These are phyloP conservation scores for Irena cyanogastra DNA, from an alignment of 2,113 vertebrate species.

Conservation along the genomic window DNA sequence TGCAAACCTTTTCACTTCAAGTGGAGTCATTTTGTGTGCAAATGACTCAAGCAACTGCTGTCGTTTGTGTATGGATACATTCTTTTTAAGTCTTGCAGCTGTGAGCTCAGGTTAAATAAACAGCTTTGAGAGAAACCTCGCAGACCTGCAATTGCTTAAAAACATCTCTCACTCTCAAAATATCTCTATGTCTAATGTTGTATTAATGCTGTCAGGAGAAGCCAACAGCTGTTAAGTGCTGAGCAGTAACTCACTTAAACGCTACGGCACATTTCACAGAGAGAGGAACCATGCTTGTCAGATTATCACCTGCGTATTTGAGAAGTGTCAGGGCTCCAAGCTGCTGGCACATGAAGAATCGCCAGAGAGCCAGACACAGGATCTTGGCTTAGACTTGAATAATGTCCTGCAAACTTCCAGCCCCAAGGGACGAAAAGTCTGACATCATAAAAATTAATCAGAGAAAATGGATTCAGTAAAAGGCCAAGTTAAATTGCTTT, in stretches of 20 bases:
- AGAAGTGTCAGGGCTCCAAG: neutral
- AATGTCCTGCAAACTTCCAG: neutral
- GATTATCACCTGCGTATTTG: neutral
- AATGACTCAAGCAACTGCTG: neutral
- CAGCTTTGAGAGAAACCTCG: neutral
- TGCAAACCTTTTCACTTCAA: neutral
- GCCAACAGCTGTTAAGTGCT: neutral
- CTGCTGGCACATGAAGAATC: neutral
- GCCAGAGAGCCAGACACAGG: neutral
- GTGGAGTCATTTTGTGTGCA: neutral
- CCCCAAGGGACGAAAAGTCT: neutral
- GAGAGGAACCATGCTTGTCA: neutral
- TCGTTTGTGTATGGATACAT: neutral
- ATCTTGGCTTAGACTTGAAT: neutral
- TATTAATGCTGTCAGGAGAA: neutral
- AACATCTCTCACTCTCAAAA: neutral
- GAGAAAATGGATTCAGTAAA: slow-evolving; percentile 28
- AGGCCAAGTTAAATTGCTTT: slow-evolving; percentile 35
- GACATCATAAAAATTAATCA: slow-evolving; percentile 20
- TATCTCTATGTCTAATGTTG: neutral
- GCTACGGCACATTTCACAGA: neutral
- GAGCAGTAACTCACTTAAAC: neutral
- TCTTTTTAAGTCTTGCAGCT: neutral
- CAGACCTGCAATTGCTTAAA: neutral
- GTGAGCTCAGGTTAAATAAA: neutral